Evolutionary conservation across 2,113 vertebrate species (phyloP), one percentile per base, ranked within the genome.

Genomic region (Pterocles orientalis): DNA sequence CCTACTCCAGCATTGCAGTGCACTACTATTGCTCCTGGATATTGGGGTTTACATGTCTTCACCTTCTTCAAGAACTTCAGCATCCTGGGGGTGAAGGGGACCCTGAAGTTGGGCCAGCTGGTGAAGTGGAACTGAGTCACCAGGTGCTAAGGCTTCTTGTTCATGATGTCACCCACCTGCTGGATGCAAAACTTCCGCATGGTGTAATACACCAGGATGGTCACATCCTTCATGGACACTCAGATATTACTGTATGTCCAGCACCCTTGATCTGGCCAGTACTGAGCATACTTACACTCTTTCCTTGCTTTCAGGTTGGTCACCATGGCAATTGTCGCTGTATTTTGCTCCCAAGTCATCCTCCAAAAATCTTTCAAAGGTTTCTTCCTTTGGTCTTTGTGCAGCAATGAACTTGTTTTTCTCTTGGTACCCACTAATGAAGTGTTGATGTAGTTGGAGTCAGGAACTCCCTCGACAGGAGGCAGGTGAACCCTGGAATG

Each of bases 291-390:
- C 92, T 99, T 99, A 96, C 99, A 99, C 99, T 99, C 99, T 85
- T 99, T 99, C 94, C 99, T 99, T 96, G 99, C 99, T 96, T 99
- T 99, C 80, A 99, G 98, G 93, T 99, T 99, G 95, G 99, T 99
- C 97, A 99, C 99, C 99, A 99, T 99, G 94, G 99, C 99, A 24
- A 99, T 99, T 21, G 99, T 99, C 2, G 98, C 99, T 60, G 99
- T 99, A 97, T 99, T 99, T 98, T 99, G 99, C 96, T 99, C 99
- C 99, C 99, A 99, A 97, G 99, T 99, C 99, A 99, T 99, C 92
- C 99, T 98, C 99, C 99, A 99, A 96, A 98, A 99, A 94, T 99
- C 99, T 12, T 99, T 99, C 89, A 41, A 99, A 99, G 0, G 99
- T 99, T 97, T 99, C 99, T 98, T 99, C 99, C 97, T 99, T 99